Evolutionary conservation across 2,888 invertebrate genomes (phyloP), one percentile per base, ranked within the genome.

Genomic region (Drosophila anceps): DNA sequence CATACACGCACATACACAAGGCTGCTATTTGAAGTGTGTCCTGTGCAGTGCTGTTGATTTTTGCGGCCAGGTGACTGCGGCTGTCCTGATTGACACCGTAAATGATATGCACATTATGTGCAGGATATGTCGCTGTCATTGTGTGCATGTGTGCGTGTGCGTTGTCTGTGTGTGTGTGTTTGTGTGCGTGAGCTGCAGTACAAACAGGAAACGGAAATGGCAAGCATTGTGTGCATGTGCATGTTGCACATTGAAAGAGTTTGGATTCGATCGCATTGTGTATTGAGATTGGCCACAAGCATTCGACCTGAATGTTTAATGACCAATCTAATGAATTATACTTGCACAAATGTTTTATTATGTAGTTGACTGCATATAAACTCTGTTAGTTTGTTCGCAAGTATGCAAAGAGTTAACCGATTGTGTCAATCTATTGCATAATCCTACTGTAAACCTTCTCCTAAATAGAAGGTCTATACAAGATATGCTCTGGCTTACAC

Each of bases 121-220:
- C 84, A 84, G 84, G 85, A 85, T 85, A 84, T 84, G 82, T 68
- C 68, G 70, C 59, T 83, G 79, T 73, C 79, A 68, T 53, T 66
- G 70, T 39, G 39, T 54, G 54, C 1, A 7, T 67, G 54, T 57
- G 59, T n/a, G 18, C 43, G 48, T 48, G 46, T 57, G 60, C 41
- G 44, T 43, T n/a, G n/a, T n/a, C n/a, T n/a, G 18, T 46, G 48
- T 48, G 46, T 57, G 60, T 44, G 44, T 44, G 57, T 57, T 54
- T 46, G 41, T 58, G 62, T 57, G 43, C 29, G 60, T 58, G 62
- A 48, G 39, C 53, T 68, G 62, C 48, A 54, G 44, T 43, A 65
- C 62, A 81, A 86, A 88, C 88, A 84, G 87, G 87, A 87, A 87
- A 70, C 87, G 87, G 88, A 87, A 83, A 88, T 82, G 86, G 83